Base-by-base conservation (phyloP, 2,113 vertebrate species). In the Ictalurus furcatus region DNA sequence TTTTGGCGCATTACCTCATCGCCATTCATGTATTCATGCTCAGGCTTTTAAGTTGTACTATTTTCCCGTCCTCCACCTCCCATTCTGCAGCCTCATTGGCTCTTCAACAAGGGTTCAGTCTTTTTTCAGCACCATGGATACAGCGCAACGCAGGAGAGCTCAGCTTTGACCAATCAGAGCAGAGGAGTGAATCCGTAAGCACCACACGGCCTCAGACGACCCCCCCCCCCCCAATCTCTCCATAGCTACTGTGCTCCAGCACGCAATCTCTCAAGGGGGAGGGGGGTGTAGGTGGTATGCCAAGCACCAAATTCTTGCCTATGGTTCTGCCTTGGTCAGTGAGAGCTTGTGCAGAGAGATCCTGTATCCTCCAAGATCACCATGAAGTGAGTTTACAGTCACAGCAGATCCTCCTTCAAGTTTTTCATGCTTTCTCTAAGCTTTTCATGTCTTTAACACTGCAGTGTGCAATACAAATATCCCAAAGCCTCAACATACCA, bases 81-180 rank as follows among this genome's bases (percentile, higher is more conserved):
- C 79, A 84, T 25, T 7, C 82, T 54, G 58, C 25, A 84, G 69
- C 76, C 71, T 69, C n/a, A 88, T 74, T 83, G 87, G 88, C 69
- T 89, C 93, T 88, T 90, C 79, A 78, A 90, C 37, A 85, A 93
- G 93, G 95, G 94, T 94, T 96, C 90, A 93, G 92, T 40, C 92
- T 94, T 96, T 94, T 95, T 95, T 95, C 79, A 92, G 87, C 94
- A 95, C 95, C 96, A 96, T 96, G 95, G 96, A 95, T 96, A 96
- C 96, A 96, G 95, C 17, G 93, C 92, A 93, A 93, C 91, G 92
- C 93, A 90, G 91, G 93, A 91, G 94, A 94, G 93, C 93, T 93
- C 67, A 84, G 0, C 78, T 91, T 90, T 90, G 86, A 93, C 96
- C 96, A 96, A 96, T 96, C 59, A 89, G 93, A 94, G 90, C n/a